Evolutionary conservation across 2,888 invertebrate genomes (phyloP).

Genomic region (Euclidia mi): DNA sequence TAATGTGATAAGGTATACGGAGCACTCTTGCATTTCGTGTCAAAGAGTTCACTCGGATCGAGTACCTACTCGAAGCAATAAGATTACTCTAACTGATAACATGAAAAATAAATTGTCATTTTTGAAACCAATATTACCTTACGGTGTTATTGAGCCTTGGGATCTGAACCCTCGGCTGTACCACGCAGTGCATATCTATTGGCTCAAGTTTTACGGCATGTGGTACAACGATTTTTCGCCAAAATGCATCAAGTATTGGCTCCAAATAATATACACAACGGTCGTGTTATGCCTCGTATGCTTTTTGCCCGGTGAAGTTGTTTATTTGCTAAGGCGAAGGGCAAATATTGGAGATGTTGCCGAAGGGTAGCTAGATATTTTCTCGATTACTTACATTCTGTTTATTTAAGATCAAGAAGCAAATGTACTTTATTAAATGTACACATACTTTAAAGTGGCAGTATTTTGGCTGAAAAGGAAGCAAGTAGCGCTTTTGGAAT

Average conservation of each 20-base stretch:
- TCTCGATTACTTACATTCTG: conserved; percentile 49
- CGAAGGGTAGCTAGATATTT: conserved; percentile 78
- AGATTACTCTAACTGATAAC: conserved; percentile 67
- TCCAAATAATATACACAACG: conserved; percentile 74
- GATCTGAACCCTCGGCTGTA: conserved; percentile 81
- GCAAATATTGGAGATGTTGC: conserved; percentile 91
- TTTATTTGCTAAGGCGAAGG: conserved; percentile 92
- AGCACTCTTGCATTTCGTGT: conserved; percentile 71
- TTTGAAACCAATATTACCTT: conserved; percentile 72
- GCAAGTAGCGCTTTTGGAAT: conserved; percentile 77
- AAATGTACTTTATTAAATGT: conserved; percentile 71
- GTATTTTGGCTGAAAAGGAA: conserved; percentile 84
- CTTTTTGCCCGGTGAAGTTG: conserved; percentile 89
- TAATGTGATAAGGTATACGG: conserved; percentile 67
- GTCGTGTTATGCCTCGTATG: conserved; percentile 84
- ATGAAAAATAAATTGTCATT: conserved; percentile 66
- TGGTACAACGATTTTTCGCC: conserved; percentile 81
- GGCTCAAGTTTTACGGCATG: conserved; percentile 87
- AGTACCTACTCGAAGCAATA: conserved; percentile 57
- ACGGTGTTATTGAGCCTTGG: conserved; percentile 80
- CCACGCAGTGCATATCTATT: conserved; percentile 85
- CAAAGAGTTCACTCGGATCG: conserved; percentile 60
- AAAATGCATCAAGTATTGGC: conserved; percentile 73
- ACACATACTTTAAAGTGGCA: conserved; percentile 84
- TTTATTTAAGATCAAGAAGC: conserved; percentile 42